Evolutionary conservation across 2,888 invertebrate genomes (phyloP).

Genomic region (Blera fallax): DNA sequence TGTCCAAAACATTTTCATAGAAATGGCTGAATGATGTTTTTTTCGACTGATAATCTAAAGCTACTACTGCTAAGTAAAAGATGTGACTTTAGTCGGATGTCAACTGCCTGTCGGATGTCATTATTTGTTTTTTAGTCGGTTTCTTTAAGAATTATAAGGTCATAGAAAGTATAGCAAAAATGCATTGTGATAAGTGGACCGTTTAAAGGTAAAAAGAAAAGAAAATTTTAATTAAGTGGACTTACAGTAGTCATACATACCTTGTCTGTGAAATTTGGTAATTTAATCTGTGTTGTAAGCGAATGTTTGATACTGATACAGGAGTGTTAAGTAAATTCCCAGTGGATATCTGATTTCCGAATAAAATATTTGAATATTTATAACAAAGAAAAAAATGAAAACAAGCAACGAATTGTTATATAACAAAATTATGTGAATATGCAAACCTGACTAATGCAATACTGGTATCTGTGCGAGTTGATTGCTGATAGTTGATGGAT

Average conservation of each 20-base stretch:
- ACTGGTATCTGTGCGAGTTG: no score
- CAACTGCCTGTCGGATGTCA: not conserved
- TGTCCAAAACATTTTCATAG: not conserved
- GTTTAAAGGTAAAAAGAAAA: not conserved
- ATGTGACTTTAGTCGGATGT: constrained; percentile 11
- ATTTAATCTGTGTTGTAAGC: not conserved
- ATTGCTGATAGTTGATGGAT: no score
- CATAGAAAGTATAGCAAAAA: not conserved
- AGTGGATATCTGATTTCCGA: not conserved
- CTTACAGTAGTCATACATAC: no score
- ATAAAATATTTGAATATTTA: not conserved
- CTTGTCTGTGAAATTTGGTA: not conserved
- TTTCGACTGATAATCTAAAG: not conserved
- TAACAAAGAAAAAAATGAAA: not conserved
- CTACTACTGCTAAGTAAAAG: not conserved
- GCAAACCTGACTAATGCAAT: no score
- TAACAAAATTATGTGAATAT: no score
- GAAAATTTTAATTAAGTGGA: not conserved
- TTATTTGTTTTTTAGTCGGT: not conserved
- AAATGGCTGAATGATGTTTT: not conserved
- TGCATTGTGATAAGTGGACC: not conserved
- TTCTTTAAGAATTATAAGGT: not conserved
- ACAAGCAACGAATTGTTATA: no score
- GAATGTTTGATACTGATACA: not conserved
- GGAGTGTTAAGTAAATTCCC: not conserved